Evolutionary conservation across 2,113 vertebrate genomes (phyloP), one percentile per base, ranked within the genome.

Genomic region (Zosterops lateralis): DNA sequence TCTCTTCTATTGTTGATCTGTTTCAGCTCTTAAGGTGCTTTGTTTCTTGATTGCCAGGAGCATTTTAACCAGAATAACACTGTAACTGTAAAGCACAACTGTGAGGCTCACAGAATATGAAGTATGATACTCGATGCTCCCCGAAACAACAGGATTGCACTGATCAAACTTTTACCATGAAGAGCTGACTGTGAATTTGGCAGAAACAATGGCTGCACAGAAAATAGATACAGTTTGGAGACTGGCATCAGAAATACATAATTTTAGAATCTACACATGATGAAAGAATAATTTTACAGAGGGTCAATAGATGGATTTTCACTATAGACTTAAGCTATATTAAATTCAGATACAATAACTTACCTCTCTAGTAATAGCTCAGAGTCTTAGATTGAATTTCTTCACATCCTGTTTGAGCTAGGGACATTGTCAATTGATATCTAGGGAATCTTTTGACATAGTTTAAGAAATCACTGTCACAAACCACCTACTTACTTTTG

Each of bases 61-160:
- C 32, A 12, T 0, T 44, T 21, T 65, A 92, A 56, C 10, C 24
- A 34, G 62, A 86, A 44, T 19, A 47, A n/a, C 48, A 10, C 16
- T n/a, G 32, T 47, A 44, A 36, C 34, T 54, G 2, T 9, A 42
- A 6, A 58, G 53, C 78, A 26, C 19, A 40, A 29, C 56, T 71
- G 7, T 3, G 6, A 47, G 25, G 8, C 2, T 1, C 28, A 21
- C 26, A 40, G 70, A 72, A 66, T 24, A 9, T 0, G 0, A 28
- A 54, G 10, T 4, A 3, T 18, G 44, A 20, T 51, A 6, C 71
- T 74, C 15, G 0, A 7, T 14, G 4, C 17, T 54, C 25, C 32
- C 29, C 44, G 42, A 36, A n/a, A 36, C 31, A 79, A 18, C 18
- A 51, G 68, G 42, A 62, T 50, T 0, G 0, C 4, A 3, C 32